Evolutionary conservation across 1,140 invertebrate genomes (phyloP).

Genomic region (Caerostris darwini): DNA sequence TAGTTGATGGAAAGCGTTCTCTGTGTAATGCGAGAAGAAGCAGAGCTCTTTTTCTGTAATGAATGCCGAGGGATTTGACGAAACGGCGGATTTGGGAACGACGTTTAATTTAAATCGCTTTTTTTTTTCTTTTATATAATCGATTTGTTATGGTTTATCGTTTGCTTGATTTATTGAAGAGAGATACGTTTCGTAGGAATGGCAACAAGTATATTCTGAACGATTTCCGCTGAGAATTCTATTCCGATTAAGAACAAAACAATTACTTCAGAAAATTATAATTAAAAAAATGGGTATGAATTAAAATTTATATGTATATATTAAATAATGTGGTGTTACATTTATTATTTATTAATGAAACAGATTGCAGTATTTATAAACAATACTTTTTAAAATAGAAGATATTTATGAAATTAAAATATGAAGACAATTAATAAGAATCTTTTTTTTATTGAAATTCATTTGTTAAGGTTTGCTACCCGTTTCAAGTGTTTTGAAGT

Average conservation of each 20-base stretch:
- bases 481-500: too few relatives aligned
- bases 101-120: conserved; percentile 41
- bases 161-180: neutral
- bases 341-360: too few relatives aligned
- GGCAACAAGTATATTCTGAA: neutral
- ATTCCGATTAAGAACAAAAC: neutral
- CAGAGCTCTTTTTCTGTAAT: conserved; percentile 51
- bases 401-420: too few relatives aligned
- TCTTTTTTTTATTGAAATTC: too few relatives aligned
- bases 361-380: neutral
- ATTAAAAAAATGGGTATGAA: too few relatives aligned
- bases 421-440: too few relatives aligned
- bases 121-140: conserved; percentile 27
- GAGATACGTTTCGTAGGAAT: neutral
- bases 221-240: neutral
- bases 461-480: too few relatives aligned
- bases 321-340: too few relatives aligned
- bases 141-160: conserved; percentile 39
- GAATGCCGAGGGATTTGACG: conserved; percentile 29
- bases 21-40: conserved; percentile 20
- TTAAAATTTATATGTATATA: too few relatives aligned
- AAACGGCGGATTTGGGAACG: conserved; percentile 21
- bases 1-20: conserved; percentile 66
- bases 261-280: too few relatives aligned
- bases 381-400: neutral